Base-by-base conservation (phyloP, 2,888 invertebrate species). In the Heliconius charithonia region DNA sequence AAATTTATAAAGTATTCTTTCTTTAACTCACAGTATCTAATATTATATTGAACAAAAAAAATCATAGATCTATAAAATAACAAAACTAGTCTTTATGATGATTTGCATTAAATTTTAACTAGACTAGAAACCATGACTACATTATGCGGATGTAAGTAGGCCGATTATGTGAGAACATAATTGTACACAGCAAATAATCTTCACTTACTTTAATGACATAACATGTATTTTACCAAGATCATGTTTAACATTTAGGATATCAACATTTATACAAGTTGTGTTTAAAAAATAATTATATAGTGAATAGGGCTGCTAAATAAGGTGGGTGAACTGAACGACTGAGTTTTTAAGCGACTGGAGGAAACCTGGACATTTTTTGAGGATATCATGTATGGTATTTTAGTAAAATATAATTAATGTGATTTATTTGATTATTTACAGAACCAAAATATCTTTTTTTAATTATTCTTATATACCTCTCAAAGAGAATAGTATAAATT, bases 111-210 rank as follows among this genome's bases (percentile, higher is more conserved):
- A 73, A 65, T 74, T 25, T 41, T 41, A 27, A 41, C 41, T 74
- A 63, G 74, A 74, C 74, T 74, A 74, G 74, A 74, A 74, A 74
- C 27, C 51, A 27, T 63, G 74, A 74, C 74, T 74, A 74, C 74
- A 74, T 74, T 74, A 74, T 72, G 56, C 37, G 25, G 32, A 71
- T 56, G 56, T 63, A 45, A 45, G 27, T 74, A 74, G 41, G 63
- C 41, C 22, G 41, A 74, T 74, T 45, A 45, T 74, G 63, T 74
- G 41, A 71, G 22, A 71, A 45, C 41, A 63, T 74, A 19, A 62
- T 32, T 62, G 25, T 10, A 62, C 13, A 27, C 10, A 41, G 19
- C 27, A 63, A 73, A 62, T 73, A 63, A 63, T 63, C 41, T 27
- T 63, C 6, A 63, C 41, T 74, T 27, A 73, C n/a, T n/a, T n/a